A percentile compares a stretch with the other conserved stretches of the same genome.
Conservation (phyloP, 2,113 vertebrate species). For the Lepidothrix coronata region DNA sequence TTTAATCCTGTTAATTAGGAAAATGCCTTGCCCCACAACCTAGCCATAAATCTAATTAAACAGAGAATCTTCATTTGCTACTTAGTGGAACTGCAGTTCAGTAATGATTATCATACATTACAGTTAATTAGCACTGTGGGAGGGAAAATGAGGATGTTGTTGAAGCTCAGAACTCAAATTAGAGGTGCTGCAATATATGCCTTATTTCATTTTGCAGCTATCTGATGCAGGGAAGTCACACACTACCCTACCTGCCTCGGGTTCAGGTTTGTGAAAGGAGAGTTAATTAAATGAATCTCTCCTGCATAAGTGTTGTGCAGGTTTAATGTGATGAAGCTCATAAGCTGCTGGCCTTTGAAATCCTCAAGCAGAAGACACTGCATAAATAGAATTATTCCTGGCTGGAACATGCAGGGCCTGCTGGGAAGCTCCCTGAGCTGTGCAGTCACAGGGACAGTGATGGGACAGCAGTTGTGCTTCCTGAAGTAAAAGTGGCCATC, state of each 20-base stretch:
- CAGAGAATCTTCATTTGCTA: conserved; percentile 25
- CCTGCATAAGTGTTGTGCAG: background rate
- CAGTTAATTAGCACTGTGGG: conserved; percentile 39
- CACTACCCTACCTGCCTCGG: background rate
- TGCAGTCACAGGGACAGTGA: background rate
- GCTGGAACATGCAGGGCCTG: background rate
- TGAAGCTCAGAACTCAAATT: conserved; percentile 15
- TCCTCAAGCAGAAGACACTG: background rate
- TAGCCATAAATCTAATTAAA: conserved; percentile 36
- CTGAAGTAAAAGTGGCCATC: background rate
- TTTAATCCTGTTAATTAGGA: conserved; percentile 55
- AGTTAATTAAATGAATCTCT: conserved; percentile 11
- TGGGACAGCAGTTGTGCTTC: background rate
- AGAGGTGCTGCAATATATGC: background rate
- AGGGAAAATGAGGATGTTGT: conserved; percentile 18
- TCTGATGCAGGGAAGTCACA: conserved; percentile 1
- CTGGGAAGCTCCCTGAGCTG: background rate
- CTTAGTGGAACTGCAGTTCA: conserved; percentile 25
- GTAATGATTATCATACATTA: conserved; percentile 37
- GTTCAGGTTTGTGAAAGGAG: background rate
- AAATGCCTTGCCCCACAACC: conserved; percentile 28
- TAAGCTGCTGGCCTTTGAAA: conserved; percentile 17
- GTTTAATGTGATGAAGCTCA: background rate
- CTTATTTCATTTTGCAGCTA: background rate
- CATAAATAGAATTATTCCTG: background rate